phyloP scores from a whole-genome alignment of 1,140 invertebrate genomes.

The Lutraria rhynchaena region DNA sequence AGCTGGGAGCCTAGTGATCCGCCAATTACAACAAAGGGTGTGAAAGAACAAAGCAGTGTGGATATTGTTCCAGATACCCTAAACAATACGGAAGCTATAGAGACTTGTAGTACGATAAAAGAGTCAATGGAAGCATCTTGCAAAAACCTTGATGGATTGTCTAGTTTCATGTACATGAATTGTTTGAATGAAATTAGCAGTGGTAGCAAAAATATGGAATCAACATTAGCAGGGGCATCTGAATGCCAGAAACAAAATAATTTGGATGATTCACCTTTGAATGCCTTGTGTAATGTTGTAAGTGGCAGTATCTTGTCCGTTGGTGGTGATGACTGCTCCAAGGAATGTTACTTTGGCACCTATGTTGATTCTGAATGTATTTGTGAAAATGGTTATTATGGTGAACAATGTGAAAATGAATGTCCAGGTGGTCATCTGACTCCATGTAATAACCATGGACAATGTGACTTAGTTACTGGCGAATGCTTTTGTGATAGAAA shows the following conservation, averaged over 20 bases:
- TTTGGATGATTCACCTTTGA: slow-evolving; percentile 10
- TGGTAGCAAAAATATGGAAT: slow-evolving; percentile 14
- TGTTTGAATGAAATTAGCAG: slow-evolving; percentile 37
- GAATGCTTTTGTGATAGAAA: slow-evolving; percentile 41
- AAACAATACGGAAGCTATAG: background rate
- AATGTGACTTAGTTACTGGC: slow-evolving; percentile 44
- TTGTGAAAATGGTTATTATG: slow-evolving; percentile 43
- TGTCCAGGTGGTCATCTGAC: slow-evolving; percentile 44
- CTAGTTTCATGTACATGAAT: slow-evolving; percentile 23
- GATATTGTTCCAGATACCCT: slow-evolving; percentile 10
- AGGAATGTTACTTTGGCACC: slow-evolving; percentile 41
- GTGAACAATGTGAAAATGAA: slow-evolving; percentile 24
- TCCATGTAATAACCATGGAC: slow-evolving; percentile 46
- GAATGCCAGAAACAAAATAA: slow-evolving; percentile 29
- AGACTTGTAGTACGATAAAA: slow-evolving; percentile 22
- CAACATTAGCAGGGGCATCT: slow-evolving; percentile 11
- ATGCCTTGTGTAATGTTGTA: slow-evolving; percentile 21
- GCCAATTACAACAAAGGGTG: slow-evolving; percentile 32
- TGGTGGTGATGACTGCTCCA: slow-evolving; percentile 39
- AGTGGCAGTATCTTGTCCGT: background rate
- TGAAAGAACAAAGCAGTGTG: slow-evolving; percentile 18
- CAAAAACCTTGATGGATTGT: background rate
- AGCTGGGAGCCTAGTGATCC: slow-evolving; percentile 40
- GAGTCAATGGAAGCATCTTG: slow-evolving; percentile 8
- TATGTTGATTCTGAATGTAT: slow-evolving; percentile 15